Evolutionary conservation across 2,888 invertebrate genomes (phyloP).

Genomic region (Ichneumon xanthorius): DNA sequence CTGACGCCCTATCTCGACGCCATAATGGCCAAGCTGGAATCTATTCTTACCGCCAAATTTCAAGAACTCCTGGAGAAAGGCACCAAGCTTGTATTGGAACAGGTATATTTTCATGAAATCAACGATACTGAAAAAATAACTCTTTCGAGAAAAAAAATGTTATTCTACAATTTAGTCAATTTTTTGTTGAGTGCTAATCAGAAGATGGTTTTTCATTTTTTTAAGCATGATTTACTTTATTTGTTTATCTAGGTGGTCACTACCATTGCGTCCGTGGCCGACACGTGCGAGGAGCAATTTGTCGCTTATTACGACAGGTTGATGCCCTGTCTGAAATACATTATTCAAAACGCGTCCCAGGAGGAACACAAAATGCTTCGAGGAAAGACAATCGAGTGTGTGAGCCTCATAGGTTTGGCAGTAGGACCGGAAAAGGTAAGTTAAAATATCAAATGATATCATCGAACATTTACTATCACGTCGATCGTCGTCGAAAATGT

Average conservation of each 20-base stretch:
- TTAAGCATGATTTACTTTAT: background rate
- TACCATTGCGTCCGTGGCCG: constrained; percentile 99
- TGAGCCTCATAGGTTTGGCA: constrained; percentile 97
- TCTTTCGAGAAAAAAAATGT: no score
- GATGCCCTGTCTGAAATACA: constrained; percentile 97
- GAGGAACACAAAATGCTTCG: constrained; percentile 95
- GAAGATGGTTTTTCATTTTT: background rate
- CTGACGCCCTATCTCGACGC: constrained; percentile 95
- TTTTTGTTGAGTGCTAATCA: background rate
- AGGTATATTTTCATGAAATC: constrained; percentile 83
- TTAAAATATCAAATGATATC: constrained; percentile 11
- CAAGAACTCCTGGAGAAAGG: constrained; percentile 97
- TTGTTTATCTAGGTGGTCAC: constrained; percentile 90
- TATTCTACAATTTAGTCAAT: background rate
- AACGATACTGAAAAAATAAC: background rate
- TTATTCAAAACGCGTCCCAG: constrained; percentile 96
- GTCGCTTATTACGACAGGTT: constrained; percentile 96
- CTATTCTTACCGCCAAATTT: constrained; percentile 95
- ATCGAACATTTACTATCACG: background rate
- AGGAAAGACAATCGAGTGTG: constrained; percentile 99
- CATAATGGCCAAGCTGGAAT: constrained; percentile 96
- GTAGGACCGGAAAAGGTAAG: constrained; percentile 90
- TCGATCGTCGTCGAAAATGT: background rate
- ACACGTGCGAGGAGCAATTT: constrained; percentile 98
- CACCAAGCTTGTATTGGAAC: constrained; percentile 98